A percentile compares a stretch with the other conserved stretches of the same genome.
Evolutionary conservation across 1,140 invertebrate genomes (phyloP).

Genomic region (Gryon sp.): DNA sequence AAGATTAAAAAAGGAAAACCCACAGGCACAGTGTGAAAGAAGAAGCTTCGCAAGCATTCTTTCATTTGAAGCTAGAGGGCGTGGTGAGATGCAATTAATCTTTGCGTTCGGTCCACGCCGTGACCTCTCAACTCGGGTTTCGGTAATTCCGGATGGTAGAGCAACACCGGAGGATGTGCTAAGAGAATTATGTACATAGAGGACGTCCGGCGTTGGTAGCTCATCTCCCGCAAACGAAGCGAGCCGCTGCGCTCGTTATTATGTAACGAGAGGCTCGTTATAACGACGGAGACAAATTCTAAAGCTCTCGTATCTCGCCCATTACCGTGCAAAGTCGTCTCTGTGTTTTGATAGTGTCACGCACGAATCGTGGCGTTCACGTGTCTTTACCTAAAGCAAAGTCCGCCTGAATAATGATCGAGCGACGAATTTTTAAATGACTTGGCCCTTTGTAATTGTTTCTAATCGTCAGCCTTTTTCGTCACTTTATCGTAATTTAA

Average conservation of each 20-base stretch:
- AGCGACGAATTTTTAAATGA: constrained; percentile 25
- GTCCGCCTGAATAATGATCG: constrained; percentile 49
- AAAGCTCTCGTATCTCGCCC: constrained; percentile 67
- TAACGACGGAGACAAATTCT: constrained; percentile 74
- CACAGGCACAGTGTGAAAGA: too few relatives aligned
- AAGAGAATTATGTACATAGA: constrained; percentile 66
- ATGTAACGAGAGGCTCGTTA: constrained; percentile 77
- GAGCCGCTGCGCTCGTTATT: constrained; percentile 74
- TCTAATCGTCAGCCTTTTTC: constrained; percentile 19
- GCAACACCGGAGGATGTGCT: constrained; percentile 63
- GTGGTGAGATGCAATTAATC: constrained; percentile 67
- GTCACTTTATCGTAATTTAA: constrained; percentile 4
- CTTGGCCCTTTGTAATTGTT: constrained; percentile 20
- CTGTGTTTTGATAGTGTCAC: constrained; percentile 64
- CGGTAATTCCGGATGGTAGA: constrained; percentile 69
- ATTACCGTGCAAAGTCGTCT: constrained; percentile 63
- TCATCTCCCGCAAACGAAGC: constrained; percentile 73
- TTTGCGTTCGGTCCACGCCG: constrained; percentile 63
- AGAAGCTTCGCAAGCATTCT: constrained; percentile 27
- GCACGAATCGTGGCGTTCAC: constrained; percentile 60
- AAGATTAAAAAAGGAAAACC: too few relatives aligned
- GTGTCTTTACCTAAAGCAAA: constrained; percentile 48
- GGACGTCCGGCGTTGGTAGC: constrained; percentile 70
- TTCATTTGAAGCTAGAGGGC: constrained; percentile 45
- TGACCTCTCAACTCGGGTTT: constrained; percentile 70